Base-by-base conservation (phyloP, 1,140 invertebrate genomes). In the Papilio aristodemus region DNA sequence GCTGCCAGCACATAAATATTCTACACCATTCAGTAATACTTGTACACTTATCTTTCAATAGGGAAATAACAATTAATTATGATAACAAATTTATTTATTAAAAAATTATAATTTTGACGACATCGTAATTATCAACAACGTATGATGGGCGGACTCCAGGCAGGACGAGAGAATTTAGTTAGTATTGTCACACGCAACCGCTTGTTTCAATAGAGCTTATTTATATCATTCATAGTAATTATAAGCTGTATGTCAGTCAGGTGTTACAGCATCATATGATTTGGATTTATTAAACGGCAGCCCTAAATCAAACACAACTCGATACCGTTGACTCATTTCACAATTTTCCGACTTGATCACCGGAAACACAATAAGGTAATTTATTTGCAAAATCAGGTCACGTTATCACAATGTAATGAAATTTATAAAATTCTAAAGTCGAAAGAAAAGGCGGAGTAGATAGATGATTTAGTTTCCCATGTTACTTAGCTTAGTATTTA, bases 321-420 rank as follows among this genome's bases (percentile, higher is more conserved):
- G 75, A 73, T 85, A 78, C 84, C 85, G 78, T 75, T 84, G 81
- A 86, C 85, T 81, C 73, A 72, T 78, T 83, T 82, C 70, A 76
- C 74, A 71, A 71, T 78, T 84, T 82, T 82, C 78, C 76, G 75
- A 71, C 77, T 75, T 62, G 14, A 71, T 78, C 63, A 71, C 32
- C 59, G 22, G 57, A 38, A 58, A 57, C 22, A 46, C 9, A 36
- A 13, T 59, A 36, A 59, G 19, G 10, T 54, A 54, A 54, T 54
- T 54, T 25, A 46, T 46, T 46, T 46, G 19, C 17, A 19, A 46
- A 46, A 46, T 46, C 17, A 46, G 43, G 43, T 46, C 43, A 46
- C 17, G 19, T 1, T 46, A 46, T 46, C 17, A 46, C 19, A 19
- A 19, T 46, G 9, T 46, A 17, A 19, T 19, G 17, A 19, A 22